Evolutionary conservation across 2,113 vertebrate genomes (phyloP).

Genomic region (Fulmarus glacialis): DNA sequence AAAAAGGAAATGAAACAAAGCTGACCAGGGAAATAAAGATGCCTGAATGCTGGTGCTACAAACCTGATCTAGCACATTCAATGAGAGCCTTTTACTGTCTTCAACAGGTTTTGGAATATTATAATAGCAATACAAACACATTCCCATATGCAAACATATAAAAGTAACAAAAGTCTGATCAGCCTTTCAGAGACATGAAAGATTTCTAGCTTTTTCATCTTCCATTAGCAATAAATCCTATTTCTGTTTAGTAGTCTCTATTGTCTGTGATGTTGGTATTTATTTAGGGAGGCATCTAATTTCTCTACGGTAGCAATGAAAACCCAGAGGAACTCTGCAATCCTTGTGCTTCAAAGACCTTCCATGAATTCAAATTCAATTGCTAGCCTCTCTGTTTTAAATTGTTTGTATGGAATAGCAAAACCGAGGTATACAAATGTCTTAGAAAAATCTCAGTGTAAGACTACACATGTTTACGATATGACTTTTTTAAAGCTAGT

Average conservation of each 20-base stretch:
- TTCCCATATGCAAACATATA: background rate
- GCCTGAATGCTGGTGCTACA: background rate
- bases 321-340: background rate
- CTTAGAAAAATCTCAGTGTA: background rate
- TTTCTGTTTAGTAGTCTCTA: background rate
- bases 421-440: background rate
- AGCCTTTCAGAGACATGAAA: background rate
- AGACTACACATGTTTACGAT: background rate
- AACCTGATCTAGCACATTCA: background rate
- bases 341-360: background rate
- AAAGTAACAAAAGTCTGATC: background rate
- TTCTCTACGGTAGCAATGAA: background rate
- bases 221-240: background rate
- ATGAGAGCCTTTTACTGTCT: background rate
- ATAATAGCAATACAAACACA: background rate
- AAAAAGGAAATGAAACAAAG: background rate
- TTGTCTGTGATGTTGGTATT: background rate
- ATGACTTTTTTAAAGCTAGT: background rate
- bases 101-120: background rate
- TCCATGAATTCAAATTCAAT: background rate
- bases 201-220: background rate
- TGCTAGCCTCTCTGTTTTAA: background rate
- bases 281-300: background rate
- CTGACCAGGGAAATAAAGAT: background rate
- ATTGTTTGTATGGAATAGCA: background rate